phyloP scores from a whole-genome alignment of 2,113 vertebrate species.

The Colaptes auratus region DNA sequence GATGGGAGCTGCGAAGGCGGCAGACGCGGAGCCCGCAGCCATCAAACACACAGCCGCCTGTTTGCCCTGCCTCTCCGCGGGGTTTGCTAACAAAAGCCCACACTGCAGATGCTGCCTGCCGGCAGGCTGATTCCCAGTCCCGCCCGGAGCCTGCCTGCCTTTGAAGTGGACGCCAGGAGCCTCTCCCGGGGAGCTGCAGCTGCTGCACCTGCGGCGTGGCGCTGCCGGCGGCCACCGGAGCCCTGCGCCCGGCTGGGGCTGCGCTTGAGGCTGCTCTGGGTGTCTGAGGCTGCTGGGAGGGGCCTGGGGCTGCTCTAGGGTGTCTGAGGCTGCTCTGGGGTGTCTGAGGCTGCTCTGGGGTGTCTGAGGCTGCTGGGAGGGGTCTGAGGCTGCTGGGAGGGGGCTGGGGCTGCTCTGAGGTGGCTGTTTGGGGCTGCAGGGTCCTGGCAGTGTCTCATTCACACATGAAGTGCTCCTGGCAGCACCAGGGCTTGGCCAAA shows the following conservation, averaged over 20 bases:
- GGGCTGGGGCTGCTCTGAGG: neutral
- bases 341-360: no score
- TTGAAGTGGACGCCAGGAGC: conserved; percentile 26
- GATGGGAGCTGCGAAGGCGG: conserved; percentile 37
- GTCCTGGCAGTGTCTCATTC: fast-evolving
- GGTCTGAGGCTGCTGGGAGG: no score
- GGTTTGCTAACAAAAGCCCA: conserved; percentile 59
- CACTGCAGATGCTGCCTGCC: conserved; percentile 8
- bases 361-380: no score
- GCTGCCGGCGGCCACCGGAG: fast-evolving
- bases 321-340: neutral
- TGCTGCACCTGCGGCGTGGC: neutral
- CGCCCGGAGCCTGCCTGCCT: neutral
- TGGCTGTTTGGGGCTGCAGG: neutral
- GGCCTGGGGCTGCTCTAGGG: neutral
- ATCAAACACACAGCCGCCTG: conserved; percentile 15
- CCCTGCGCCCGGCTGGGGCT: neutral
- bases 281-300: neutral
- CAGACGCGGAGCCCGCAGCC: conserved; percentile 39
- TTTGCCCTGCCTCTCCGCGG: conserved; percentile 41
- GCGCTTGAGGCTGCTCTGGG: neutral
- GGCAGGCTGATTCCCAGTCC: neutral
- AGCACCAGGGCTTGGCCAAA: fast-evolving
- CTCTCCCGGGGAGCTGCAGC: neutral
- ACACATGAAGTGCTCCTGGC: fast-evolving